Conservation (phyloP, 2,888 invertebrate species). For the Pseudoips prasinana region DNA sequence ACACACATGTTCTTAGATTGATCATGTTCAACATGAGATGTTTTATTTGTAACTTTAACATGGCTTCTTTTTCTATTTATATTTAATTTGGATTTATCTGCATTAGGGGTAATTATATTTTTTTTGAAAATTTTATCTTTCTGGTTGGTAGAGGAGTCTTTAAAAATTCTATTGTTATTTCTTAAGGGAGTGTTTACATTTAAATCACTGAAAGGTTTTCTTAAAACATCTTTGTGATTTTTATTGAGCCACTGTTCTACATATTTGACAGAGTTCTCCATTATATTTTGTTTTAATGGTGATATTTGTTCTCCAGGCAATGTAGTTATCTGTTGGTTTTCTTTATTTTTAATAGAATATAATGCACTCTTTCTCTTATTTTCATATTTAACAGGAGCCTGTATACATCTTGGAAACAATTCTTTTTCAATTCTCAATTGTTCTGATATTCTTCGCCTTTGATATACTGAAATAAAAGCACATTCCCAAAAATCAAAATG, state of each 20-base stretch:
- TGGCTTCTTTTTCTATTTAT: constrained; percentile 31
- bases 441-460: constrained; percentile 53
- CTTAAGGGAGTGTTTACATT: constrained; percentile 44
- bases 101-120: too few species aligned
- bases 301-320: constrained; percentile 54
- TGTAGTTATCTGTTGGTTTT: constrained; percentile 38
- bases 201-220: constrained; percentile 61
- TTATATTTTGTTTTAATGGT: constrained; percentile 32
- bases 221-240: constrained; percentile 38
- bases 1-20: constrained; percentile 3
- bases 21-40: constrained; percentile 2
- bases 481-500: too few species aligned
- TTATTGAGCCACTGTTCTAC: constrained; percentile 63
- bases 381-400: constrained; percentile 62
- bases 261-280: constrained; percentile 53
- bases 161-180: constrained; percentile 1
- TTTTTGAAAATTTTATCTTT: too few species aligned
- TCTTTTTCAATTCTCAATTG: constrained; percentile 62
- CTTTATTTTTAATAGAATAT: constrained; percentile 36
- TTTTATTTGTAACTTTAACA: constrained; percentile 27
- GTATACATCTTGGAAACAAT: constrained; percentile 70
- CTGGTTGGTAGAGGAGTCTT: constrained; percentile 1
- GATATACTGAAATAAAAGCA: constrained; percentile 50
- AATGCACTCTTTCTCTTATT: constrained; percentile 62
- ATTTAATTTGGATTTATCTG: background rate